These are phyloP conservation scores for Adelphocoris suturalis DNA, from an alignment of 2,888 invertebrate genomes.

Conservation along the genomic window DNA sequence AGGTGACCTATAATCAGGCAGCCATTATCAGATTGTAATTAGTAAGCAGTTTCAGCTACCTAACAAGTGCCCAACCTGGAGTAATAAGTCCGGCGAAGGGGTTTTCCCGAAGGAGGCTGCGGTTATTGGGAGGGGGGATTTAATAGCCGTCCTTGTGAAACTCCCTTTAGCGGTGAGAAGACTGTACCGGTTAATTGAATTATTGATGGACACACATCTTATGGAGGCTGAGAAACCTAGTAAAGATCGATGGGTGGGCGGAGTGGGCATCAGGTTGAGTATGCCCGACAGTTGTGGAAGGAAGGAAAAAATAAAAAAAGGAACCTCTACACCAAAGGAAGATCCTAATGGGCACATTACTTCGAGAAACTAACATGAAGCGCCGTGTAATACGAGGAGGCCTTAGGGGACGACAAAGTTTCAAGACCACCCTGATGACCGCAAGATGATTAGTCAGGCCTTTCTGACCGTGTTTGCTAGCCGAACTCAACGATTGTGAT, in stretches of 20 bases:
- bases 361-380: slow-evolving; percentile 20
- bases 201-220: slow-evolving; percentile 45
- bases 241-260: slow-evolving; percentile 15
- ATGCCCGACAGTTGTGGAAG: not conserved
- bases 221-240: slow-evolving; percentile 5
- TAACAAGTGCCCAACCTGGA: slow-evolving; percentile 32
- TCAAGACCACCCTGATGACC: slow-evolving; percentile 22
- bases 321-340: not conserved
- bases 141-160: slow-evolving; percentile 17
- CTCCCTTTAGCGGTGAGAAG: not conserved
- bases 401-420: slow-evolving; percentile 2
- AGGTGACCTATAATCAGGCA: slow-evolving; percentile 43
- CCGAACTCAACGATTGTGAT: not conserved
- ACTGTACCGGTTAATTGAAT: slow-evolving; percentile 31
- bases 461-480: not conserved
- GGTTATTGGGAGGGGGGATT: not conserved
- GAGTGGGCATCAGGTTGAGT: not conserved
- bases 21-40: slow-evolving; percentile 54
- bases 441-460: not conserved
- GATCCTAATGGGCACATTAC: not conserved
- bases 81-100: slow-evolving; percentile 18
- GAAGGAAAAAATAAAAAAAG: not conserved
- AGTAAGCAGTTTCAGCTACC: slow-evolving; percentile 50
- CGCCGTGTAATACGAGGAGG: slow-evolving; percentile 9
- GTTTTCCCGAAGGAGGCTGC: not conserved